Percentiles rank a stretch among this genome's conserved stretches.
phyloP scores from a whole-genome alignment of 2,888 invertebrate genomes.

The Nomada goodeniana region DNA sequence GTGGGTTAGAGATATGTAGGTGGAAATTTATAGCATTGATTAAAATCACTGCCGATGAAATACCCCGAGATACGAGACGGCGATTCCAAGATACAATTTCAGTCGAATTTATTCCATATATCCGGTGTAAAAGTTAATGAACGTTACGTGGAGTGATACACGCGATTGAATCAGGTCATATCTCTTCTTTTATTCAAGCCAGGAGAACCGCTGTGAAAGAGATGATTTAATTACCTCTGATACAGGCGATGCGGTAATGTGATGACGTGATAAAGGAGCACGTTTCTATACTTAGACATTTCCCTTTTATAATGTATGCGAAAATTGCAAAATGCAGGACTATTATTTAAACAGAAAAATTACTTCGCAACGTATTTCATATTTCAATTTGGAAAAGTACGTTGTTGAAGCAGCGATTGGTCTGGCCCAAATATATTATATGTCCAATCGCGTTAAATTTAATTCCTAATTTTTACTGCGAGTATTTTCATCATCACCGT shows the following conservation, averaged over 20 bases:
- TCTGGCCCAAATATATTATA: too few relatives aligned
- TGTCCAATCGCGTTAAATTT: too few relatives aligned
- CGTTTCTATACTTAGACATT: too few relatives aligned
- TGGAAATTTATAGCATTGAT: conserved; percentile 2
- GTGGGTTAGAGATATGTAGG: background rate
- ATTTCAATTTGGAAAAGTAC: too few relatives aligned
- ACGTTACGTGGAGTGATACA: conserved; percentile 28
- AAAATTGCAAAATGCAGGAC: too few relatives aligned
- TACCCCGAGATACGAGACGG: conserved; percentile 45
- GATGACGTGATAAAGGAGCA: background rate
- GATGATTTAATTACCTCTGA: conserved; percentile 8
- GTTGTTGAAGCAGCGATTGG: too few relatives aligned
- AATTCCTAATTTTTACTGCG: too few relatives aligned
- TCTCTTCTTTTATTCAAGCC: conserved; percentile 10
- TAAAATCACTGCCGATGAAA: conserved; percentile 9
- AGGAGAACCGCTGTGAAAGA: conserved; percentile 1
- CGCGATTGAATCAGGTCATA: conserved; percentile 1
- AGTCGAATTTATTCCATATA: background rate
- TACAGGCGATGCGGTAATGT: background rate
- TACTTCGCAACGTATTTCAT: too few relatives aligned
- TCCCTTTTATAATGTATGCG: too few relatives aligned
- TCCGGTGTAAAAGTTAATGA: conserved; percentile 1
- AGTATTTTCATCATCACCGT: too few relatives aligned
- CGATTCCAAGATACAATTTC: background rate
- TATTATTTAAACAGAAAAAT: too few relatives aligned